A percentile compares a stretch with the other conserved stretches of the same genome.
phyloP scores from a whole-genome alignment of 2,797 vertebrate species.

The Premnoplex brunnescens region DNA sequence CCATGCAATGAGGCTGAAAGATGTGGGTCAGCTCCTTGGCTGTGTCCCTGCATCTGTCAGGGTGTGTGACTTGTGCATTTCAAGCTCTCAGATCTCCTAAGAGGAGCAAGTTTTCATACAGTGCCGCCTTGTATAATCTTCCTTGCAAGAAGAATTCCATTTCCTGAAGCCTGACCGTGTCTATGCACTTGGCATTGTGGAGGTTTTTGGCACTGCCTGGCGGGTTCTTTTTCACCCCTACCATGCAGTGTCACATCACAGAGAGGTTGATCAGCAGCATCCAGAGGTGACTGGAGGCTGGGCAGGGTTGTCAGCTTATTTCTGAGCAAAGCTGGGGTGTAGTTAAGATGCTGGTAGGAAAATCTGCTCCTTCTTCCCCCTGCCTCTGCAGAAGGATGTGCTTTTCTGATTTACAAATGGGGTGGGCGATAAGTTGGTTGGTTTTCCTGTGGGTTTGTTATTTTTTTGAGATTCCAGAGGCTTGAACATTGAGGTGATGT shows the following conservation, averaged over 20 bases:
- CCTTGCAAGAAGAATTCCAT: neutral
- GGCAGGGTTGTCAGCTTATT: neutral
- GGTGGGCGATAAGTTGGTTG: neutral
- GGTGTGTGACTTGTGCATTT: neutral
- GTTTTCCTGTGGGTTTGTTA: neutral
- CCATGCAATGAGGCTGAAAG: too few species aligned
- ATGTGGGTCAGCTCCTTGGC: neutral
- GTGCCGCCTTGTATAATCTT: neutral
- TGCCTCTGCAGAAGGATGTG: neutral
- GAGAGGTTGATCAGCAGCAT: neutral
- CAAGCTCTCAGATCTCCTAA: neutral
- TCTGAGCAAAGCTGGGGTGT: neutral
- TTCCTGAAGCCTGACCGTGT: neutral
- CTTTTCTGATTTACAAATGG: neutral
- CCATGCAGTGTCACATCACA: neutral
- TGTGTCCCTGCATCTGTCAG: neutral
- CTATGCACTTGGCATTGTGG: neutral
- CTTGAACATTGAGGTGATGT: neutral
- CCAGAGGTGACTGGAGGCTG: neutral
- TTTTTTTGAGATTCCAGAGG: neutral
- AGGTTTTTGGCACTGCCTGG: neutral
- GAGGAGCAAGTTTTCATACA: neutral
- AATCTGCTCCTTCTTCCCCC: neutral
- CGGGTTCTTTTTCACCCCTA: neutral
- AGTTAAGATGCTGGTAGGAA: neutral